Conservation (phyloP, 64 coral and sea anemone genomes). For the Catalaphyllia jardinei region DNA sequence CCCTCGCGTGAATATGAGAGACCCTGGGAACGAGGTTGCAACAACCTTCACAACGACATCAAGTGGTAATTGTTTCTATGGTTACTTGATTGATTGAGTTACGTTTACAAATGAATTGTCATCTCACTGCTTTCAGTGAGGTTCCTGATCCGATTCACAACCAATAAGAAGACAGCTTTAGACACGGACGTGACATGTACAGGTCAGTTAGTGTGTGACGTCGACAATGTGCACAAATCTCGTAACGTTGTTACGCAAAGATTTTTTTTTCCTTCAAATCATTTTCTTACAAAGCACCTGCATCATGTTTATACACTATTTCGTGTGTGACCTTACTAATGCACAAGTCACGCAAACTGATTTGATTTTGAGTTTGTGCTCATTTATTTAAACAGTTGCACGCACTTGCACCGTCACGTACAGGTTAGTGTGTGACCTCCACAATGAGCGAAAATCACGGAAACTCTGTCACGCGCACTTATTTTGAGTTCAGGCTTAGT, state of each 20-base stretch:
- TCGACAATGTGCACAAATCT: not conserved
- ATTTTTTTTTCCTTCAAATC: not conserved
- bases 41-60: too few species aligned
- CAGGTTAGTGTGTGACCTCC: too few species aligned
- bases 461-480: too few species aligned
- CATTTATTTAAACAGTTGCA: not conserved
- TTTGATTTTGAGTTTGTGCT: not conserved
- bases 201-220: conserved; percentile 34
- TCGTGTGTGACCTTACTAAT: too few species aligned
- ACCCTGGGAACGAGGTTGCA: too few species aligned
- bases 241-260: not conserved
- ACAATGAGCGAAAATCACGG: too few species aligned
- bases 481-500: too few species aligned
- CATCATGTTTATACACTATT: too few species aligned
- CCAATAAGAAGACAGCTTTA: conserved; percentile 22
- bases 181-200: conserved; percentile 16
- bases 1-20: too few species aligned
- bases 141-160: conserved; percentile 22
- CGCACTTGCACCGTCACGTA: not conserved
- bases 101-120: not conserved
- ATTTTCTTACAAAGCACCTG: too few species aligned
- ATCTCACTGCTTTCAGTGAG: conserved; percentile 45
- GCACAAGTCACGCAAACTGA: not conserved
- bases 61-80: too few species aligned
- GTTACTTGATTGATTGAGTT: too few species aligned